Conservation (phyloP, 2,888 invertebrate genomes). For the Ptychoptera albimana region DNA sequence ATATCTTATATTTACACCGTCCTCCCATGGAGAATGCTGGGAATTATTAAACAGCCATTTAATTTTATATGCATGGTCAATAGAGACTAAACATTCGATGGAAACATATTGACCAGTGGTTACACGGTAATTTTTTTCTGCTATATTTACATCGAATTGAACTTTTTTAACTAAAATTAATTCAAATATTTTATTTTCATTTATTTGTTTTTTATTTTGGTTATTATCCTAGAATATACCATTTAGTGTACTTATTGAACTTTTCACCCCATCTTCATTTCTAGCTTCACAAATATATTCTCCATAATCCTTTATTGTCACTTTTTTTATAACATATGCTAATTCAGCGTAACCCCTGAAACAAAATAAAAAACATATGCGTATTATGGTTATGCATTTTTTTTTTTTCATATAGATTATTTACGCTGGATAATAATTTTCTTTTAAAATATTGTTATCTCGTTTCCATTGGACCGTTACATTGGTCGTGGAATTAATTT, state of each 20-base stretch:
- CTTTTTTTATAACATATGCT: slow-evolving; percentile 13
- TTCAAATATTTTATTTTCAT: no score
- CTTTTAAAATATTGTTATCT: slow-evolving; percentile 4
- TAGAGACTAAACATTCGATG: no score
- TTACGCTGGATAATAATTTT: not conserved
- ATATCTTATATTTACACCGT: no score
- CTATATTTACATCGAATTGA: slow-evolving; percentile 7
- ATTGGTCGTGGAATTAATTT: slow-evolving; percentile 44
- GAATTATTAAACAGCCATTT: no score
- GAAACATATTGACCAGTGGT: no score
- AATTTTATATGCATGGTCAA: no score
- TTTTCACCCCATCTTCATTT: slow-evolving; percentile 31
- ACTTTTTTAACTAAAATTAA: slow-evolving; percentile 4
- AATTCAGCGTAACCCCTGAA: not conserved
- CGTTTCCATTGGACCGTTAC: slow-evolving; percentile 22
- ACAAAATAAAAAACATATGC: no score
- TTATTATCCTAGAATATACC: no score
- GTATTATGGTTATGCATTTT: no score
- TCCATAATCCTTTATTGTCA: slow-evolving; percentile 28
- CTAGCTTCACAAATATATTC: slow-evolving; percentile 33
- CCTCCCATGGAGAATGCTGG: no score
- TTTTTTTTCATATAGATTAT: not conserved
- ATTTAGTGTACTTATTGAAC: slow-evolving; percentile 5
- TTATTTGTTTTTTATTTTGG: no score
- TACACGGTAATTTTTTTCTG: no score